Evolutionary conservation across 2,888 invertebrate genomes (phyloP), one percentile per base, ranked within the genome.

Genomic region (Lypha dubia): DNA sequence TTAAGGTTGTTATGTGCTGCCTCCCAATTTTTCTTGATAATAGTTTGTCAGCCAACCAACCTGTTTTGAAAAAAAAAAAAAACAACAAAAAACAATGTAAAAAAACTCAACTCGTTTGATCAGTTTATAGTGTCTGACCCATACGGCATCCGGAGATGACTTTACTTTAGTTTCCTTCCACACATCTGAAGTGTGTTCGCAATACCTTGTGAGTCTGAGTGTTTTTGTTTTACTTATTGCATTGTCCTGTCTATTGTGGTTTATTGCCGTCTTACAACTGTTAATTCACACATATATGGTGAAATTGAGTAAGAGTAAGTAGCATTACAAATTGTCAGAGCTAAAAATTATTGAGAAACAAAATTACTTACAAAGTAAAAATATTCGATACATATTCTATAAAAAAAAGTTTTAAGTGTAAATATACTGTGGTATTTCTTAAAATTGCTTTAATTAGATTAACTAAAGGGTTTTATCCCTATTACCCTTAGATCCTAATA

Each of bases 51-150:
- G 68, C 76, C 58, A 76, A 9, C 17, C 17, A 76, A 62, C 11
- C 13, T 3, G 17, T 35, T 46, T 20, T 9, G 13, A 8, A 22
- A 62, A 17, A 35, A n/a, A n/a, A n/a, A n/a, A n/a, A n/a, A n/a
- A n/a, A n/a, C n/a, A n/a, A n/a, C n/a, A n/a, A n/a, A n/a, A 67
- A 6, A 70, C 28, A 8, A 24, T 38, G 17, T n/a, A 17, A 22
- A 41, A 62, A 44, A 56, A 70, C 67, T 70, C 28, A 65, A 70
- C 76, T 71, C 71, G 56, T 84, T 79, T 49, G 62, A 86, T 84
- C 84, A 84, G 84, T 86, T 86, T 79, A 86, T 82, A 51, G 65
- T 84, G 84, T 75, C 71, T 75, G 85, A 82, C 75, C 82, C 74
- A 46, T 70, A 17, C 74, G 38, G 58, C 77, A 70, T 79, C 63